Conservation (phyloP, 2,113 vertebrate genomes). For the Genyomyrus donnyi region DNA sequence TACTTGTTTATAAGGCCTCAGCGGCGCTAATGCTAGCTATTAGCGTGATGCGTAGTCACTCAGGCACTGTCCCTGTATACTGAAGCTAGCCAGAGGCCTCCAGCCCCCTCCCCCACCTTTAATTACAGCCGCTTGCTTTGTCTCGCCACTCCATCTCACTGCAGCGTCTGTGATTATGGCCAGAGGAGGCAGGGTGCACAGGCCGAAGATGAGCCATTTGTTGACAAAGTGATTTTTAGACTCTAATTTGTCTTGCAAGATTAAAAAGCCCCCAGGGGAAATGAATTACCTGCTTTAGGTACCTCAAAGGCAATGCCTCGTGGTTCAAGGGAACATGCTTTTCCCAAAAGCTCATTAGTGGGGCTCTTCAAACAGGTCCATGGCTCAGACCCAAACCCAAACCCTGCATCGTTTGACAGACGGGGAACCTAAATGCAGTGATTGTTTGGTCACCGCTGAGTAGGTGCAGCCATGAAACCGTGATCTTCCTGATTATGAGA, state of each 20-base stretch:
- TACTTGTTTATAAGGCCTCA: slow-evolving; percentile 25
- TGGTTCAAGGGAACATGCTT: not conserved
- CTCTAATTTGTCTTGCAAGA: not conserved
- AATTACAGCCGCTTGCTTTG: slow-evolving; percentile 22
- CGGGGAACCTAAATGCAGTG: not conserved
- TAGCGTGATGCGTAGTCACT: slow-evolving; percentile 26
- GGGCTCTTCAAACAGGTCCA: too few relatives aligned
- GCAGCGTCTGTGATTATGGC: not conserved
- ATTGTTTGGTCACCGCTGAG: not conserved
- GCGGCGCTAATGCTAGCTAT: not conserved
- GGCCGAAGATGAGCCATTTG: not conserved
- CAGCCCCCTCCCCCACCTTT: not conserved
- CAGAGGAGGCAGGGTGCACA: not conserved
- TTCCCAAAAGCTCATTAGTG: not conserved
- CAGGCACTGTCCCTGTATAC: not conserved
- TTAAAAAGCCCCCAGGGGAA: not conserved
- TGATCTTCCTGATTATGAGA: not conserved
- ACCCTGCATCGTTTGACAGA: too few relatives aligned
- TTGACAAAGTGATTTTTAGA: not conserved
- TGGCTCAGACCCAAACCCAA: not conserved
- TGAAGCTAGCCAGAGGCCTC: not conserved
- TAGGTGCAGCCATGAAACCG: not conserved
- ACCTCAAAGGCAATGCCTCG: not conserved
- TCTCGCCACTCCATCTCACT: not conserved
- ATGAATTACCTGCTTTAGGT: not conserved